Conservation (phyloP, 2,113 vertebrate species). For the Gorsachius goisagi region DNA sequence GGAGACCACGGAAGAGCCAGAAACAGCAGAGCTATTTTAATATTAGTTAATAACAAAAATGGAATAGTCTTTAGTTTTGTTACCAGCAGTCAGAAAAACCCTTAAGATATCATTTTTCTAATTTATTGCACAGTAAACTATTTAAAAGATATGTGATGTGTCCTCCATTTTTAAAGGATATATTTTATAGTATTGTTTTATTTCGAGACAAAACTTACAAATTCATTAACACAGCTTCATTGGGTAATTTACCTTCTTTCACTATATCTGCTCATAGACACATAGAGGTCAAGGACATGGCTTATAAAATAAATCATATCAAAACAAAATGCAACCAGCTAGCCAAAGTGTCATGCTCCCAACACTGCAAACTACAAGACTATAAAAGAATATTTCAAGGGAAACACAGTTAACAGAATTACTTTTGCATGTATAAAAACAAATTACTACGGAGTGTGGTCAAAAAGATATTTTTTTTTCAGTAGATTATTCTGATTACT, state of each 20-base stretch:
- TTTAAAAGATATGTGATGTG: background rate
- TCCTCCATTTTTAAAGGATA: background rate
- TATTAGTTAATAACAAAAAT: background rate
- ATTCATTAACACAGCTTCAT: background rate
- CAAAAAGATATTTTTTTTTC: background rate
- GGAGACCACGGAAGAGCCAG: background rate
- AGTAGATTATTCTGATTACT: background rate
- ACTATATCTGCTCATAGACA: background rate
- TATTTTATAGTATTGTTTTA: background rate
- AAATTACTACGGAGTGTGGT: background rate
- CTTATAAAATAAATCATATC: background rate
- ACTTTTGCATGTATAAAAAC: background rate
- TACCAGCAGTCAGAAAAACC: background rate
- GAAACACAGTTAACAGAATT: background rate
- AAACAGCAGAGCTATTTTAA: background rate
- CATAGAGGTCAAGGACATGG: background rate
- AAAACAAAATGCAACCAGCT: background rate
- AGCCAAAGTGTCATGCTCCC: background rate
- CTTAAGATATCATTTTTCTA: background rate
- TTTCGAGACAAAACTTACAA: background rate
- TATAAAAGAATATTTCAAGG: background rate
- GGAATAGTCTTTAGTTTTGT: background rate
- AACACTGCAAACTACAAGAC: background rate
- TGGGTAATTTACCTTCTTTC: background rate
- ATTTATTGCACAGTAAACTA: background rate